Conservation (phyloP, 2,113 vertebrate genomes). For the Scomber japonicus region DNA sequence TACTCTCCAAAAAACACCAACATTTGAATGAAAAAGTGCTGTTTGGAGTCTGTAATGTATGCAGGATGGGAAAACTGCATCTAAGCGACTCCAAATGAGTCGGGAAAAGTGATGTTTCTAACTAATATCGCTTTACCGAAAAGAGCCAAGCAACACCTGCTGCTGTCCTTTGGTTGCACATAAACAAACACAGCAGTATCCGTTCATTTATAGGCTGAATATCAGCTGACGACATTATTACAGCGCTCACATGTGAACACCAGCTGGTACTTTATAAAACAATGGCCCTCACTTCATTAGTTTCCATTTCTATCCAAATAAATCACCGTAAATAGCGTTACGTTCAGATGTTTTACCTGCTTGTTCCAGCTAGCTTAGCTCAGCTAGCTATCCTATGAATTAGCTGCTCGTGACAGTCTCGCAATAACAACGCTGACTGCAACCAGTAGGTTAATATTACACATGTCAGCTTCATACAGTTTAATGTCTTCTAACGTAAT, state of each 20-base stretch:
- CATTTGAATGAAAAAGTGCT: conserved; percentile 17
- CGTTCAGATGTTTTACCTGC: neutral
- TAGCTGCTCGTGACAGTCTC: neutral
- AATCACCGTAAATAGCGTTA: neutral
- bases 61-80: neutral
- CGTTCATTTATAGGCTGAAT: neutral
- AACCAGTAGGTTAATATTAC: neutral
- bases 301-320: neutral
- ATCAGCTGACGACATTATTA: no score
- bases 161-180: neutral
- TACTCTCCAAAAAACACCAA: neutral
- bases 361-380: conserved; percentile 35
- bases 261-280: neutral
- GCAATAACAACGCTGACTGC: neutral
- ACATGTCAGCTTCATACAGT: rapidly evolving
- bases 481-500: neutral
- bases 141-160: neutral
- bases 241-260: neutral
- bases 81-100: no score
- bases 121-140: neutral
- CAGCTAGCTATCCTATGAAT: conserved; percentile 24
- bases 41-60: rapidly evolving
- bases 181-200: neutral
- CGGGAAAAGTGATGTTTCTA: neutral
- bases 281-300: neutral